Evolutionary conservation across 2,888 invertebrate genomes (phyloP).

Genomic region (Alentia gelatinosa): DNA sequence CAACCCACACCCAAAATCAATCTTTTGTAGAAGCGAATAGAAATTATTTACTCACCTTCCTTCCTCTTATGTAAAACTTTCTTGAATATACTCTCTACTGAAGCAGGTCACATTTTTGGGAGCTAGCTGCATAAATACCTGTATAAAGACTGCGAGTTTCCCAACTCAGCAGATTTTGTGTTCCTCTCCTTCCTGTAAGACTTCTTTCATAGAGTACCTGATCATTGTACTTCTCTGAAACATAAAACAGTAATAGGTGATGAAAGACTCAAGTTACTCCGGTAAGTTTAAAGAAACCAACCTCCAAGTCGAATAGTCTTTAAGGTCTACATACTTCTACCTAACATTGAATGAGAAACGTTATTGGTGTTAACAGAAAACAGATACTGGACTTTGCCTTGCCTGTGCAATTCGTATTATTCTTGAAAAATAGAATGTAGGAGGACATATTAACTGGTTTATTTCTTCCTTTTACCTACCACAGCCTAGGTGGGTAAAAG

Average conservation of each 20-base stretch:
- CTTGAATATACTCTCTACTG: too few relatives aligned
- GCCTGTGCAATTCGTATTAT: background rate
- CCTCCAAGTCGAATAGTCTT: background rate
- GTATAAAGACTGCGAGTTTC: too few relatives aligned
- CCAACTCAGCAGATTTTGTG: too few relatives aligned
- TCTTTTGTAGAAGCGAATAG: too few relatives aligned
- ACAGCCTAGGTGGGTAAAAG: constrained; percentile 78
- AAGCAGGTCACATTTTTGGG: too few relatives aligned
- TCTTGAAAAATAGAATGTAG: background rate
- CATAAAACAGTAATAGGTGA: background rate
- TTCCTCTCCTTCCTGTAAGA: too few relatives aligned
- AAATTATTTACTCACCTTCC: too few relatives aligned
- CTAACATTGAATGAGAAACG: background rate
- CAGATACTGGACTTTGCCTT: constrained; percentile 1
- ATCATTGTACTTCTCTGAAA: background rate
- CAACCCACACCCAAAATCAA: too few relatives aligned
- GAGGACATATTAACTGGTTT: constrained; percentile 50
- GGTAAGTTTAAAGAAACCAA: constrained; percentile 17
- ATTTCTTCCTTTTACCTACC: constrained; percentile 77
- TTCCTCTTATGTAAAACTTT: too few relatives aligned
- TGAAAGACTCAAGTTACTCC: background rate
- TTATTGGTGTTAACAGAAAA: background rate
- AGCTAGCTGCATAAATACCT: too few relatives aligned
- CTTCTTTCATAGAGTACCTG: background rate
- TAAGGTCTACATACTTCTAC: background rate